Percentiles rank a stretch among this genome's conserved stretches.
phyloP scores from a whole-genome alignment of 2,888 invertebrate species.

The Tethea ocularis region DNA sequence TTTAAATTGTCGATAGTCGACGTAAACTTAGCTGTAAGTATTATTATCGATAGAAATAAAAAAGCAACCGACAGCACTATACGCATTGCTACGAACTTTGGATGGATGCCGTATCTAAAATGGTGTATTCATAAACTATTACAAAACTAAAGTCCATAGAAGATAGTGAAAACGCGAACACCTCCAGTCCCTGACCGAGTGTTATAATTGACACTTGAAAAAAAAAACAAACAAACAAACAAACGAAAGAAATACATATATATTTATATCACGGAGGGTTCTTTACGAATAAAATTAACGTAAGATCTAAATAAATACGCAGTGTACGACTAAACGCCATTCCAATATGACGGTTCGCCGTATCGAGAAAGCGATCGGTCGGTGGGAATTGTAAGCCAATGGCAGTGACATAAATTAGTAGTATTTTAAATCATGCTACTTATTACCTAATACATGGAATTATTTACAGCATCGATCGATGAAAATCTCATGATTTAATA shows the following conservation, averaged over 20 bases:
- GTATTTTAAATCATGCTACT: too few relatives aligned
- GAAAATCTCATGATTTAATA: background rate
- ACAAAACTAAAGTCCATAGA: slow-evolving; percentile 5
- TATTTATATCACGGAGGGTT: slow-evolving; percentile 40
- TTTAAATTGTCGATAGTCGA: background rate
- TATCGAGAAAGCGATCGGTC: slow-evolving; percentile 33
- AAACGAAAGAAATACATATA: background rate
- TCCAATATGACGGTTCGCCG: slow-evolving; percentile 21
- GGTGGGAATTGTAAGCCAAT: slow-evolving; percentile 31
- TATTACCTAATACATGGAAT: background rate
- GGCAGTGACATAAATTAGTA: slow-evolving; percentile 9
- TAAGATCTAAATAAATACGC: slow-evolving; percentile 42
- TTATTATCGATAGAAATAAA: background rate
- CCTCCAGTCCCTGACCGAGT: background rate
- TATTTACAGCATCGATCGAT: background rate
- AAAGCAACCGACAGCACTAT: background rate
- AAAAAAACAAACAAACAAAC: background rate
- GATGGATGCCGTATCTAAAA: background rate
- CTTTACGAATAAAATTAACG: slow-evolving; percentile 30
- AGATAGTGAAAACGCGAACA: background rate
- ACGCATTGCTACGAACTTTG: background rate
- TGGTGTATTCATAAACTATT: background rate
- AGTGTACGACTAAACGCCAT: slow-evolving; percentile 20
- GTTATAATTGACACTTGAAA: background rate
- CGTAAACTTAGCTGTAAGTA: background rate